Evolutionary conservation across 1,140 invertebrate genomes (phyloP).

Genomic region (Drosophila lowei): DNA sequence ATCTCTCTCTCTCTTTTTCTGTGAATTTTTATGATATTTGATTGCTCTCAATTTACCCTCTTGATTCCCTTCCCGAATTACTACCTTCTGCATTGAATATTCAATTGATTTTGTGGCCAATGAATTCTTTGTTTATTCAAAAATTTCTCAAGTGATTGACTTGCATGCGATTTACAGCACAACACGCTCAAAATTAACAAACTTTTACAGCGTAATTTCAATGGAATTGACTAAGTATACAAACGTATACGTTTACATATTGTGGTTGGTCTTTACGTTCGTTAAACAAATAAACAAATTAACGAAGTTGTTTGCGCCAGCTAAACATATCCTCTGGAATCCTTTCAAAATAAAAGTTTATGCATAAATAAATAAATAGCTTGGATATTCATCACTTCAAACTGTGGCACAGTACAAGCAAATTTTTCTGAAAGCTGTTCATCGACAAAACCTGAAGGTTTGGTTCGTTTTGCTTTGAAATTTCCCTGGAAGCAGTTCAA

Average conservation of each 20-base stretch:
- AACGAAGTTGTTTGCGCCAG: no score
- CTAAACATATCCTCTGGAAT: no score
- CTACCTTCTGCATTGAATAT: slow-evolving; percentile 5
- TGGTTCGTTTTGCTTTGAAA: no score
- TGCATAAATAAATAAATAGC: no score
- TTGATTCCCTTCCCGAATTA: background rate
- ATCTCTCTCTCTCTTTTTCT: slow-evolving; percentile 23
- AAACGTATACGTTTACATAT: background rate
- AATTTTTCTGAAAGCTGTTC: no score
- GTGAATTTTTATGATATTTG: slow-evolving; percentile 61
- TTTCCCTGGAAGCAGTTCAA: no score
- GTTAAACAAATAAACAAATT: no score
- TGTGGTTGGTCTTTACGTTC: no score
- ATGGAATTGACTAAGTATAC: background rate
- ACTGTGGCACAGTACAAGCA: no score
- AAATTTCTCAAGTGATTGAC: slow-evolving; percentile 31
- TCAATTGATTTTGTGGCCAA: slow-evolving; percentile 3
- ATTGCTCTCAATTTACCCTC: slow-evolving; percentile 24
- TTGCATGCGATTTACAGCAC: slow-evolving; percentile 13
- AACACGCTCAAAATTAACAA: background rate
- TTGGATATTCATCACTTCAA: no score
- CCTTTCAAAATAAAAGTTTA: no score
- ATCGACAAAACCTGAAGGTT: no score
- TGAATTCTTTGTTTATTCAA: slow-evolving; percentile 20
- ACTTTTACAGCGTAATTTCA: background rate